Evolutionary conservation across 2,888 invertebrate species (phyloP).

Genomic region (Ophion slaviceki): DNA sequence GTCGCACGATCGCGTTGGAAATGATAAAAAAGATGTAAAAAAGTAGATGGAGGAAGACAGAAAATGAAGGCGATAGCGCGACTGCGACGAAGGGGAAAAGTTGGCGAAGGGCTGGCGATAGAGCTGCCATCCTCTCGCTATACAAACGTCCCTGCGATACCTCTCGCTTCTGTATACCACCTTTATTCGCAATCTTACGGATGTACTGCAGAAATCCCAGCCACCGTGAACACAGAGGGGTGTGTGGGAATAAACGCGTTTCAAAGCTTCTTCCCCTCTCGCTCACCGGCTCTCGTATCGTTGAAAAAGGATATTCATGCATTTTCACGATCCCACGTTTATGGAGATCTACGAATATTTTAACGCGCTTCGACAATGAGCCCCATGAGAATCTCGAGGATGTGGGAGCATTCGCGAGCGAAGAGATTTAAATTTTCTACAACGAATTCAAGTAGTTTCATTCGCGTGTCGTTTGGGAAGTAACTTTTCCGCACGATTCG

Average conservation of each 20-base stretch:
- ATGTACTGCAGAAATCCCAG: slow-evolving; percentile 59
- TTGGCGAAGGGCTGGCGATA: slow-evolving; percentile 74
- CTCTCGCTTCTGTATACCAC: slow-evolving; percentile 64
- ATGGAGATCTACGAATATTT: slow-evolving; percentile 60
- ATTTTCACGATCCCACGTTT: slow-evolving; percentile 58
- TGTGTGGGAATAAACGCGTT: slow-evolving; percentile 71
- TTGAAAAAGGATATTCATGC: slow-evolving; percentile 52
- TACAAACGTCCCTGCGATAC: slow-evolving; percentile 81
- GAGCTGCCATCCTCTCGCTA: slow-evolving; percentile 82
- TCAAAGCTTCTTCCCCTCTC: slow-evolving; percentile 37
- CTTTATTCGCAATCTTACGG: slow-evolving; percentile 69
- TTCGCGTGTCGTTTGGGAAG: background rate
- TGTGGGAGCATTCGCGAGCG: slow-evolving; percentile 26
- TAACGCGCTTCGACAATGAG: slow-evolving; percentile 28
- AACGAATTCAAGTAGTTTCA: slow-evolving; percentile 2
- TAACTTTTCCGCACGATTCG: background rate
- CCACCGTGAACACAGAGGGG: slow-evolving; percentile 54
- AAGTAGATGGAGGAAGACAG: slow-evolving; percentile 26
- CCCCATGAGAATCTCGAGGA: slow-evolving; percentile 45
- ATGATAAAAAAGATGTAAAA: slow-evolving; percentile 37
- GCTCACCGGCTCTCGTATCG: slow-evolving; percentile 1
- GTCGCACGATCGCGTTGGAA: slow-evolving; percentile 21
- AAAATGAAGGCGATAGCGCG: slow-evolving; percentile 37
- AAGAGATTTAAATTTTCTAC: slow-evolving; percentile 11
- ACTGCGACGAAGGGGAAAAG: slow-evolving; percentile 70